These are phyloP conservation scores for Oscheius sp. DNA, from an alignment of 1,140 invertebrate species.

Conservation along the genomic window DNA sequence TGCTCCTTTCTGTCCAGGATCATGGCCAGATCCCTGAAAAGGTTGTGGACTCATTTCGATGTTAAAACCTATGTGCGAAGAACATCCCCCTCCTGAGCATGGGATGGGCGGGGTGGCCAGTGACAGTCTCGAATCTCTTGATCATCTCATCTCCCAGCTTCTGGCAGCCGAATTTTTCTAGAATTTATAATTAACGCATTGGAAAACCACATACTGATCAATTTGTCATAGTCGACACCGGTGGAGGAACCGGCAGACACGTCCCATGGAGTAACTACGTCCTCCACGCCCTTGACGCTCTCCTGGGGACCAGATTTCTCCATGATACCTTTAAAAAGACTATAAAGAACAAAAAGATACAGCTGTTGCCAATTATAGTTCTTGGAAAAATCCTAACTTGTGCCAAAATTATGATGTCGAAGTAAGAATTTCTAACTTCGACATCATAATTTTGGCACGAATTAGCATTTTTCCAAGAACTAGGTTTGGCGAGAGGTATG, in stretches of 20 bases:
- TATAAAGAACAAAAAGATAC: too few relatives aligned
- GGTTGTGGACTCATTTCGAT: neutral
- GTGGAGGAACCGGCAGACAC: constrained; percentile 79
- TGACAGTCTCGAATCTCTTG: constrained; percentile 81
- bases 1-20: constrained; percentile 82
- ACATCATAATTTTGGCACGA: too few relatives aligned
- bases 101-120: constrained; percentile 81
- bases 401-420: too few relatives aligned
- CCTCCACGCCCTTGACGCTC: constrained; percentile 64
- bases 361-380: too few relatives aligned
- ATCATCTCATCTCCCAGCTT: constrained; percentile 84
- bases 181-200: constrained; percentile 26
- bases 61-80: constrained; percentile 77
- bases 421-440: too few relatives aligned
- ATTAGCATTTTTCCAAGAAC: too few relatives aligned
- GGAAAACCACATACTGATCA: constrained; percentile 73
- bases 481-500: too few relatives aligned
- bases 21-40: constrained; percentile 63
- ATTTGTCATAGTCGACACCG: constrained; percentile 94
- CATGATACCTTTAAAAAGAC: too few relatives aligned
- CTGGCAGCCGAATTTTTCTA: constrained; percentile 88
- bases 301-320: too few relatives aligned
- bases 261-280: constrained; percentile 93
- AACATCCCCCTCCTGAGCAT: constrained; percentile 87
- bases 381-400: too few relatives aligned